Percentiles rank a stretch among this genome's conserved stretches.
Evolutionary conservation across 2,113 vertebrate genomes (phyloP).

Genomic region (Pelmatolapia mariae): DNA sequence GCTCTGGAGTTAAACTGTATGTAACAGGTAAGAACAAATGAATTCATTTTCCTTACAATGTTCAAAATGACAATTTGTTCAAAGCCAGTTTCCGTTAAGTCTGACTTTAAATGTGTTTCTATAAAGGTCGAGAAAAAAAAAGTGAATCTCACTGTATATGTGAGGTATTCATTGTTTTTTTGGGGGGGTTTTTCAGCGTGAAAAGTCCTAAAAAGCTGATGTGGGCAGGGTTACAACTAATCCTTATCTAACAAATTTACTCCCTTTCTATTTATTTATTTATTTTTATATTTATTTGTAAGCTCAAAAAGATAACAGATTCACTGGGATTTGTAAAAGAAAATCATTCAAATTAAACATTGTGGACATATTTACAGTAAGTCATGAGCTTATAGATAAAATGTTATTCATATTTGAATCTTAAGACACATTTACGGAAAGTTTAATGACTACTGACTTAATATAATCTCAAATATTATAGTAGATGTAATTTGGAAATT

Average conservation of each 20-base stretch:
- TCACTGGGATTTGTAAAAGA: not conserved
- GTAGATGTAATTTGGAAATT: fast-evolving
- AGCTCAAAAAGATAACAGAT: not conserved
- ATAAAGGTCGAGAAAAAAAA: no score
- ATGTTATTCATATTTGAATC: fast-evolving
- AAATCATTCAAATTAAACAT: not conserved
- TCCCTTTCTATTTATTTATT: no score
- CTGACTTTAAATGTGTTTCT: not conserved
- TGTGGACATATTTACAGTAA: not conserved
- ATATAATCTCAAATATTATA: not conserved
- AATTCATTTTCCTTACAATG: not conserved
- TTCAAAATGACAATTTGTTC: not conserved
- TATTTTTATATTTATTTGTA: not conserved
- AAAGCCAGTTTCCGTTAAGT: not conserved
- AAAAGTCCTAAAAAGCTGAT: not conserved
- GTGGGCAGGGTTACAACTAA: not conserved
- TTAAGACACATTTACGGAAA: not conserved
- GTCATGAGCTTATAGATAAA: not conserved
- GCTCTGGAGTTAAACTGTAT: slow-evolving; percentile 1
- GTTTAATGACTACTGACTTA: not conserved
- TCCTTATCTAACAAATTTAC: fast-evolving
- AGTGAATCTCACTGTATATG: no score
- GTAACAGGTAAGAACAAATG: not conserved
- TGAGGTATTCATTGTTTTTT: not conserved
- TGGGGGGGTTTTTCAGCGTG: fast-evolving